A percentile compares a stretch with the other conserved stretches of the same genome.
phyloP scores from a whole-genome alignment of 64 coral and sea anemone species.

The Montipora efflorescens region DNA sequence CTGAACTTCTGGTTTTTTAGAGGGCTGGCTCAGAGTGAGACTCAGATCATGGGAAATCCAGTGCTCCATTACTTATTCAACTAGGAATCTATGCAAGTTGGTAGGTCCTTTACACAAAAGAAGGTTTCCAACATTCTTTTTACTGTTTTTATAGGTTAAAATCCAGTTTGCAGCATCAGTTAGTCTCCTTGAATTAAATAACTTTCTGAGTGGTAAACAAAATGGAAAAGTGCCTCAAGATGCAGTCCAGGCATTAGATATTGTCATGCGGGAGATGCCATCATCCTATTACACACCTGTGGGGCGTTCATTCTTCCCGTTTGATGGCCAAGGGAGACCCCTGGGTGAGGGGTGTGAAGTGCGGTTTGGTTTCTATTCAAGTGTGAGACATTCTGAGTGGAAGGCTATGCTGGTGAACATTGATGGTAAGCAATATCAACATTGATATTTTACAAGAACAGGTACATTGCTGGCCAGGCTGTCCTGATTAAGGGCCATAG shows the following conservation, averaged over 20 bases:
- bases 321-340: background rate
- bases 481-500: too few relatives aligned
- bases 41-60: too few relatives aligned
- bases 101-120: too few relatives aligned
- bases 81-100: too few relatives aligned
- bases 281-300: conserved; percentile 64
- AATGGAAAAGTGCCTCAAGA: conserved; percentile 56
- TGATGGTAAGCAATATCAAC: conserved; percentile 76
- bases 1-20: too few relatives aligned
- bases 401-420: conserved; percentile 91
- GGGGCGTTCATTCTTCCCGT: conserved; percentile 84
- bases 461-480: background rate
- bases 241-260: conserved; percentile 75
- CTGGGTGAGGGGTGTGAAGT: conserved; percentile 91
- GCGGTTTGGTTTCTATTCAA: conserved; percentile 87
- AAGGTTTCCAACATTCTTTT: too few relatives aligned
- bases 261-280: conserved; percentile 82
- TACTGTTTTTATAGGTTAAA: conserved; percentile 50
- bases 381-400: conserved; percentile 90
- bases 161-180: conserved; percentile 89
- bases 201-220: conserved; percentile 67
- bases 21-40: too few relatives aligned
- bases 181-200: conserved; percentile 54
- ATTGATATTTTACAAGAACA: too few relatives aligned
- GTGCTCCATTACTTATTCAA: too few relatives aligned